Base-by-base conservation (phyloP, 2,113 vertebrate genomes). In the Cebidichthys violaceus region DNA sequence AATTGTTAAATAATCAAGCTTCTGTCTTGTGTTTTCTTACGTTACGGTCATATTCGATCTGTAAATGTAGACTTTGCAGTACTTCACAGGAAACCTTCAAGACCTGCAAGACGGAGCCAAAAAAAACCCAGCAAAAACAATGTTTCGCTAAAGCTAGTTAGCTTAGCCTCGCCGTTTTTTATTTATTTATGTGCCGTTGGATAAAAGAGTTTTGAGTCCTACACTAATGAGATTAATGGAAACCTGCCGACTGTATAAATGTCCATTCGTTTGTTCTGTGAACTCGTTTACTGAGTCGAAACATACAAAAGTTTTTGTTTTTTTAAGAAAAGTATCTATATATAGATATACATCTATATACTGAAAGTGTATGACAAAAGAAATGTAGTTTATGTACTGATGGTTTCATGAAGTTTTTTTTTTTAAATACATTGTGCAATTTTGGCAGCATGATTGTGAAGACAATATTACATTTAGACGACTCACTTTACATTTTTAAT, bases 371-470 rank as follows among this genome's bases (percentile, higher is more conserved):
- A 43, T 43, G 64, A 75, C 74, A 65, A 52, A 77, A 64, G 35
- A 87, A 31, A 64, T 81, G 83, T 84, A 74, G 79, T 75, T 33
- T 8, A 24, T 7, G 75, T 70, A 17, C n/a, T 31, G 35, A 94
- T 96, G 83, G 77, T 81, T 81, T 85, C 77, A 83, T 88, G 43
- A 68, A 76, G 55, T 41, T 80, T 84, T 87, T 92, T 87, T 92
- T 90, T 92, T 90, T 89, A 86, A 82, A 90, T 60, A 90, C 77
- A 71, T 82, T 85, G 87, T 91, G 85, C 85, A 89, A 81, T 87
- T 88, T 69, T 85, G 86, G 95, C 95, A 95, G 96, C 96, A 97
- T 97, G 97, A 96, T 97, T 96, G 96, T 98, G 95, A 95, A 96
- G 39, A 88, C 96, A 64, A 41, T 4, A 75, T 62, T 3, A 75